These are phyloP conservation scores for Macaria liturata DNA, from an alignment of 2,888 invertebrate genomes.

Conservation along the genomic window DNA sequence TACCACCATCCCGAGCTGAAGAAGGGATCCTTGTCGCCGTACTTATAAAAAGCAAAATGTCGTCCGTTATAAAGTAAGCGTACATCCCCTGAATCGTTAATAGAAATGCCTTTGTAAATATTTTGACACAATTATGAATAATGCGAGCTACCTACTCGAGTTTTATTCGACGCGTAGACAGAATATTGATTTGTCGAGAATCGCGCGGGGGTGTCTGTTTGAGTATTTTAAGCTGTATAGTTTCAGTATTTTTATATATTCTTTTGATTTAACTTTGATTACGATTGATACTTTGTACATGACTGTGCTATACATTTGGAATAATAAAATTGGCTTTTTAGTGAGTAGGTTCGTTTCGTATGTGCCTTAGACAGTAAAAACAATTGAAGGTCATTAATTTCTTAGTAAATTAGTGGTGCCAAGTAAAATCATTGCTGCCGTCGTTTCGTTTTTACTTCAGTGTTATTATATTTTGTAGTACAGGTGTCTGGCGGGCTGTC, in stretches of 20 bases:
- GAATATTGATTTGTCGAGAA: slow-evolving; percentile 25
- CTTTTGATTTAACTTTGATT: not conserved
- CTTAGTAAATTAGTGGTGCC: not conserved
- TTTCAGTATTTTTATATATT: slow-evolving; percentile 7
- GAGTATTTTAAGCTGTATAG: slow-evolving; percentile 14
- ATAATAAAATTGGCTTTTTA: not conserved
- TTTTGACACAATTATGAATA: slow-evolving; percentile 31
- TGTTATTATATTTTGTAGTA: slow-evolving; percentile 17
- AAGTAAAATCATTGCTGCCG: slow-evolving; percentile 26
- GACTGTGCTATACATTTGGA: not conserved
- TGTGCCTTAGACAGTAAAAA: not conserved
- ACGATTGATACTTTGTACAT: slow-evolving; percentile 8
- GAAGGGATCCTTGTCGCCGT: slow-evolving; percentile 30
- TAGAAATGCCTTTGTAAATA: slow-evolving; percentile 29
- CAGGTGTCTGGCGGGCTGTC: slow-evolving; percentile 14
- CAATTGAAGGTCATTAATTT: not conserved
- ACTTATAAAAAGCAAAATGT: slow-evolving; percentile 30
- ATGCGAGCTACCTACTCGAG: slow-evolving; percentile 13
- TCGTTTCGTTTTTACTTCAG: slow-evolving; percentile 9
- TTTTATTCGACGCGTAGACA: slow-evolving; percentile 20
- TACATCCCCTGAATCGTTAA: slow-evolving; percentile 31
- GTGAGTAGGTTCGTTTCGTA: not conserved
- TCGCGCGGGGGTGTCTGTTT: slow-evolving; percentile 19
- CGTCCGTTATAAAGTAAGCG: slow-evolving; percentile 31
- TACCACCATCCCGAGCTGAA: slow-evolving; percentile 25